These are phyloP conservation scores for Drosophila meridiana DNA, from an alignment of 2,888 invertebrate genomes.

Conservation along the genomic window DNA sequence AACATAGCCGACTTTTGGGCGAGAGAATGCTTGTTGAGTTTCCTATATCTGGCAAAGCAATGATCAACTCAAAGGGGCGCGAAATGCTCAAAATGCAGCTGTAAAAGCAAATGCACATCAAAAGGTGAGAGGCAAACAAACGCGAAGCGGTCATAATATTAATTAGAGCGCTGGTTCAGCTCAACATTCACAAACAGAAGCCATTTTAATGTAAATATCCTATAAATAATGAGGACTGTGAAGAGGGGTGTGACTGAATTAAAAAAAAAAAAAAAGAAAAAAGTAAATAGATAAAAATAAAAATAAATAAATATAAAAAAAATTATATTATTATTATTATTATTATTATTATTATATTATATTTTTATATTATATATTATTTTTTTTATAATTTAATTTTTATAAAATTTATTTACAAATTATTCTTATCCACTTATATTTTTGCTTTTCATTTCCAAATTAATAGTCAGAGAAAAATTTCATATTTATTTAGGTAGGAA, in stretches of 20 bases:
- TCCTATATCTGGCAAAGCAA: slow-evolving; percentile 17
- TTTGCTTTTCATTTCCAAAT: no score
- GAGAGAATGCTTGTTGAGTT: background rate
- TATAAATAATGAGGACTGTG: background rate
- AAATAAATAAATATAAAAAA: no score
- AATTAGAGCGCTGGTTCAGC: slow-evolving; percentile 61
- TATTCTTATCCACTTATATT: no score
- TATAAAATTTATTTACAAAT: no score
- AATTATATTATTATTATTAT: no score
- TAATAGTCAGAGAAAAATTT: no score
- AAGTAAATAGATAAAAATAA: no score
- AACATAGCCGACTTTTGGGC: slow-evolving; percentile 29
- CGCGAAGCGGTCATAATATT: slow-evolving; percentile 55
- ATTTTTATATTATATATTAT: no score
- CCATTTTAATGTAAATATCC: slow-evolving; percentile 25
- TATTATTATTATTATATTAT: no score
- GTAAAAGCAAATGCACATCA: slow-evolving; percentile 27
- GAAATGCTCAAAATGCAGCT: slow-evolving; percentile 25
- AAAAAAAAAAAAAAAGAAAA: no score
- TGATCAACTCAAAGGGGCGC: slow-evolving; percentile 61
- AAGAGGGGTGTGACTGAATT: background rate
- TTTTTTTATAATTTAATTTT: no score
- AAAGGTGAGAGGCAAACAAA: slow-evolving; percentile 28
- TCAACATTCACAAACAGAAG: slow-evolving; percentile 5
- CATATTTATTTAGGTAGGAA: no score